phyloP scores from a whole-genome alignment of 2,888 invertebrate species.

The Drosophila colorata region DNA sequence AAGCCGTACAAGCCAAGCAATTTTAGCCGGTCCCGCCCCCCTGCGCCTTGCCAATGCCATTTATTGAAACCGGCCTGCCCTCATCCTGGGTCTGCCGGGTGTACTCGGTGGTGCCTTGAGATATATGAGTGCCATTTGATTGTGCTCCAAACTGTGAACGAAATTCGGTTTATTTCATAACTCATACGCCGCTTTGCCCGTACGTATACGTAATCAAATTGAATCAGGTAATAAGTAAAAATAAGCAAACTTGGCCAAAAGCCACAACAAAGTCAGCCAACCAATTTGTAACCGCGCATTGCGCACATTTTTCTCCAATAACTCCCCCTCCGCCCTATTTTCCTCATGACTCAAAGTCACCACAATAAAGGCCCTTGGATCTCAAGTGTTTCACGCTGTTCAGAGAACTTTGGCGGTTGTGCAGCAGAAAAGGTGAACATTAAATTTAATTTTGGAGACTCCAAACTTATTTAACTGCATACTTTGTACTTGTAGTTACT shows the following conservation, averaged over 20 bases:
- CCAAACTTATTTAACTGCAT: conserved; percentile 22
- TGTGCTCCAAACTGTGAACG: conserved; percentile 33
- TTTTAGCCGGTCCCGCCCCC: conserved; percentile 16
- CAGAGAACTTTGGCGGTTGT: conserved; percentile 22
- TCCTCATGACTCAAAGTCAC: conserved; percentile 31
- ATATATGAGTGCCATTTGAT: conserved; percentile 69
- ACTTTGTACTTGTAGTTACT: conserved; percentile 7
- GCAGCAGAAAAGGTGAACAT: conserved; percentile 36
- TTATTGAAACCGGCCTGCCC: conserved; percentile 38
- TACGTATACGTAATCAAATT: conserved; percentile 53
- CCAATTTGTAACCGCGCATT: conserved; percentile 54
- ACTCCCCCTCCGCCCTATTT: not conserved
- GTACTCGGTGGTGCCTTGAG: conserved; percentile 28
- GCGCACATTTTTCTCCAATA: conserved; percentile 14
- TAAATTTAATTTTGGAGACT: conserved; percentile 56
- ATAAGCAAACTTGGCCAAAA: conserved; percentile 40
- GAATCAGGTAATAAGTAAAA: conserved; percentile 49
- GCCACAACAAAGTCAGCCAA: conserved; percentile 67
- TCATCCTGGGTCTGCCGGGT: no score
- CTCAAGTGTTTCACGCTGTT: conserved; percentile 33
- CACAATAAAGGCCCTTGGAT: conserved; percentile 66
- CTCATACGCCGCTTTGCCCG: conserved; percentile 28
- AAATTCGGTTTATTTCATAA: conserved; percentile 42
- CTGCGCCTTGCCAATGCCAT: conserved; percentile 30
- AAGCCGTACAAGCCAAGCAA: conserved; percentile 49